Evolutionary conservation across 1,140 invertebrate species (phyloP), one percentile per base, ranked within the genome.

Genomic region (Scylla paramamosain): DNA sequence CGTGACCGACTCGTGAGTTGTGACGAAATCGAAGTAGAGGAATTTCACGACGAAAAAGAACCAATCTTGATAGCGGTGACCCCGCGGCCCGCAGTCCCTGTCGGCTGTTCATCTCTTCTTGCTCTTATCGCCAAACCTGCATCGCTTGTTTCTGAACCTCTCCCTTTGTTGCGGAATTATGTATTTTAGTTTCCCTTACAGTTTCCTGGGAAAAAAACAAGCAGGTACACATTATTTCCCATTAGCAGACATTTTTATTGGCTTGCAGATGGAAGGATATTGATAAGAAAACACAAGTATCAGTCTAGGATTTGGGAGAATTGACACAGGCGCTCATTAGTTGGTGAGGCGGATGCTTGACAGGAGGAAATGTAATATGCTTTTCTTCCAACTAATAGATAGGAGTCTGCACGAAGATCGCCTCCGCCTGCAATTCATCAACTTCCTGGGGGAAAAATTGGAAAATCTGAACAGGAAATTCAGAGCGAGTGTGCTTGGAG

Each of bases 11-110:
- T 39, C 67, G 67, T 77, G 67, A 77, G 67, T 77, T 77, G 20
- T 77, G 67, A 77, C 20, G 67, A 77, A 77, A 77, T 77, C 67
- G 67, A 77, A n/a, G 67, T n/a, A 77, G 67, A 25, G 67, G 67
- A 77, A 77, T n/a, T 77, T 77, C 67, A 77, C 67, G 67, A 77
- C 67, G 67, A 25, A 77, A 77, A 77, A 77, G 67, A 77, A n/a
- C 20, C 67, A 12, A 77, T 77, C 67, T 77, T 77, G 67, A 77
- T 77, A 77, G 67, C 20, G 67, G 67, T 77, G 67, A 77, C 67
- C 67, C 67, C 67, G 67, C 67, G 67, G 6, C 67, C 67, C n/a
- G 67, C 67, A 77, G 20, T 77, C 67, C 67, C 67, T 77, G 12
- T 20, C 67, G 67, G 67, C 67, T 77, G 67, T 77, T 77, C 20